Conservation (phyloP, 2,797 vertebrate genomes). For the Tauraco hartlaubi region DNA sequence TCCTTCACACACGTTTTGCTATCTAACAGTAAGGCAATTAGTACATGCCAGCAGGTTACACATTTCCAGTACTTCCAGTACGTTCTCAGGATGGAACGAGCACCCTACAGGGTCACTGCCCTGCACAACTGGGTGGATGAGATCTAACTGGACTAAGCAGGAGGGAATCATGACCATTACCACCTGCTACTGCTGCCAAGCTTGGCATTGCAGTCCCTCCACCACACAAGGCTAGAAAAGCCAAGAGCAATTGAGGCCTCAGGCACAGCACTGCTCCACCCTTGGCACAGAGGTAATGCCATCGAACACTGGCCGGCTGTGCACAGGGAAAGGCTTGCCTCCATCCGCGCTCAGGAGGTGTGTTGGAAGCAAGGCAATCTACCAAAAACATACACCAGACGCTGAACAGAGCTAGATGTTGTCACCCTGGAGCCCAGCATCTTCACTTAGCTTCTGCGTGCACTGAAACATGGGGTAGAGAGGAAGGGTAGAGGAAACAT, state of each 20-base stretch:
- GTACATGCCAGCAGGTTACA: background rate
- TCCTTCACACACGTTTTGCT: background rate
- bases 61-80: background rate
- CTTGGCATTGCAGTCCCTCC: background rate
- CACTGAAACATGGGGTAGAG: background rate
- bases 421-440: background rate
- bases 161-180: background rate
- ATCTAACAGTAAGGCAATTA: background rate
- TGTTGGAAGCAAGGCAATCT: background rate
- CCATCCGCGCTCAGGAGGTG: background rate
- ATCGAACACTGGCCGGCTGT: fast-evolving
- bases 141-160: background rate
- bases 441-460: background rate
- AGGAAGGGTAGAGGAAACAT: background rate
- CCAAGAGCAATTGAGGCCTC: background rate
- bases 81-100: background rate
- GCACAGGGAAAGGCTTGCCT: background rate
- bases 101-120: background rate
- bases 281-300: background rate
- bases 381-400: background rate
- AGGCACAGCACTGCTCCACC: background rate
- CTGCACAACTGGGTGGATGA: background rate
- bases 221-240: background rate
- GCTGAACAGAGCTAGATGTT: background rate
- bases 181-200: background rate